phyloP scores from a whole-genome alignment of 2,113 vertebrate species.

The Daphoenositta chrysoptera region DNA sequence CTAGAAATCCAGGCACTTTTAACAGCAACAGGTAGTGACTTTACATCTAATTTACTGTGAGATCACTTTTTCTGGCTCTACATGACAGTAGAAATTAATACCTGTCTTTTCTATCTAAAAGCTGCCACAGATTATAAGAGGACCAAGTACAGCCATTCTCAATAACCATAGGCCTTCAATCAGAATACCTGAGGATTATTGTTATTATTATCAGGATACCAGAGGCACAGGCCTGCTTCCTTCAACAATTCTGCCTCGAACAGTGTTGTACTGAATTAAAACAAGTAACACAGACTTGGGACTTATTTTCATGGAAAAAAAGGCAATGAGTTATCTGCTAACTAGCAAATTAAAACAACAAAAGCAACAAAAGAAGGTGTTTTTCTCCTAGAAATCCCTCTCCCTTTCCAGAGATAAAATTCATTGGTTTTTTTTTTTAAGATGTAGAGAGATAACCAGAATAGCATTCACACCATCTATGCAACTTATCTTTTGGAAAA shows the following conservation, averaged over 20 bases:
- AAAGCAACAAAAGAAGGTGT: not conserved
- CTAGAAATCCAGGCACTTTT: not conserved
- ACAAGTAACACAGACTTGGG: not conserved
- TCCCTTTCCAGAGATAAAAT: not conserved
- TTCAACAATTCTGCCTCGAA: not conserved
- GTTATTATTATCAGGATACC: no score
- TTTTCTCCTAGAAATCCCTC: not conserved
- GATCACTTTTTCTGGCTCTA: not conserved
- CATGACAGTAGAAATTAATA: not conserved
- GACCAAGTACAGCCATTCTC: not conserved
- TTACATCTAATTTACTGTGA: not conserved
- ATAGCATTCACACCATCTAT: not conserved
- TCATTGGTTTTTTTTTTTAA: not conserved
- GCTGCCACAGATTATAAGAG: not conserved
- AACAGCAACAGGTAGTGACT: not conserved
- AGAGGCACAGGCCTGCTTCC: not conserved
- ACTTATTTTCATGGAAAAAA: not conserved
- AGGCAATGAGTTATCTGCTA: not conserved
- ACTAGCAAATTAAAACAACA: not conserved
- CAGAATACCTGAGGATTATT: not conserved
- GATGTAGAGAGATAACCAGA: not conserved
- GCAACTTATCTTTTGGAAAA: not conserved
- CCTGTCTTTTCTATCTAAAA: not conserved
- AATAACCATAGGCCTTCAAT: not conserved
- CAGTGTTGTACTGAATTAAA: not conserved